Conservation (phyloP, 1,140 invertebrate species). For the Hormaphis cornu region DNA sequence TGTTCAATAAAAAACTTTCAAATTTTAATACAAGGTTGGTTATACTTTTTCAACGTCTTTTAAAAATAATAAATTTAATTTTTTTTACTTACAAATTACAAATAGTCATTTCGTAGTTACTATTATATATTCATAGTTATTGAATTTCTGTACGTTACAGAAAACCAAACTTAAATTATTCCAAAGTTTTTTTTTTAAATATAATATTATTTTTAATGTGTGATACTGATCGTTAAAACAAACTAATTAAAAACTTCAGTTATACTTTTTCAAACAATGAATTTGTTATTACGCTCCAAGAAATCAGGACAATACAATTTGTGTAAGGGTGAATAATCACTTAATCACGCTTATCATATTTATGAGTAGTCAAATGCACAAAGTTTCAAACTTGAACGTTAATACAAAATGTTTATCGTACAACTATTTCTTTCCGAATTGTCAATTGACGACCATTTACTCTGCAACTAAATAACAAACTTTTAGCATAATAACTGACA, state of each 20-base stretch:
- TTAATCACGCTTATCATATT: not conserved
- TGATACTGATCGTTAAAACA: not conserved
- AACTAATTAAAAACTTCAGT: not conserved
- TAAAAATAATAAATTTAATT: too few relatives aligned
- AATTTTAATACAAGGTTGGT: too few relatives aligned
- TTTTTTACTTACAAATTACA: too few relatives aligned
- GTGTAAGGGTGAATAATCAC: not conserved
- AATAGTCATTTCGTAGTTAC: too few relatives aligned
- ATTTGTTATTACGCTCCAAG: not conserved
- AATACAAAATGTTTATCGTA: not conserved
- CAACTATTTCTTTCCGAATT: not conserved
- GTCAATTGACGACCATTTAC: not conserved
- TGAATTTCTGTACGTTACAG: too few relatives aligned
- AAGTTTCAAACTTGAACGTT: not conserved
- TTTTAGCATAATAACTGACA: not conserved
- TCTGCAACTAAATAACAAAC: not conserved
- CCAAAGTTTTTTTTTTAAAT: too few relatives aligned
- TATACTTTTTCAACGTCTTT: too few relatives aligned
- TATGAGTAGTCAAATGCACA: not conserved
- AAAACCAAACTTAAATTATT: too few relatives aligned
- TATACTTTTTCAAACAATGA: not conserved
- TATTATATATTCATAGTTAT: too few relatives aligned
- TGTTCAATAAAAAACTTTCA: too few relatives aligned
- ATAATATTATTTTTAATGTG: too few relatives aligned
- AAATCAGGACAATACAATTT: not conserved